phyloP scores from a whole-genome alignment of 2,797 vertebrate genomes.

The Karalla daura region DNA sequence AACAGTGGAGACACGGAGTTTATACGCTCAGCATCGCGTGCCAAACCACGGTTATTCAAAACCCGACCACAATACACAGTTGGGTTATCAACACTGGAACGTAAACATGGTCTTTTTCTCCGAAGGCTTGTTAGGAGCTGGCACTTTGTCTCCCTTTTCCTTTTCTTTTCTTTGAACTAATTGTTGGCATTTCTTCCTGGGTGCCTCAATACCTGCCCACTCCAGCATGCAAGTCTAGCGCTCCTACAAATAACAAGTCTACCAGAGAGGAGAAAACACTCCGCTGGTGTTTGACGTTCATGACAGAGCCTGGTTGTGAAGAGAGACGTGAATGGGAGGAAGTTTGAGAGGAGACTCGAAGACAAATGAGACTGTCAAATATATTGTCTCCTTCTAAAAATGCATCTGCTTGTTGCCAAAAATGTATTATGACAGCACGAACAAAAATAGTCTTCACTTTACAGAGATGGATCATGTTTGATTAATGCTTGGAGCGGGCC shows the following conservation, averaged over 20 bases:
- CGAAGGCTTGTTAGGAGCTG: constrained; percentile 45
- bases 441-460: constrained; percentile 21
- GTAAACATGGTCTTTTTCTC: constrained; percentile 65
- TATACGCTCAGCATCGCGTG: constrained; percentile 46
- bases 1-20: constrained; percentile 52
- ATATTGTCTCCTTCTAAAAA: neutral
- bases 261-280: constrained; percentile 1
- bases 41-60: constrained; percentile 76
- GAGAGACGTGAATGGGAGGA: neutral
- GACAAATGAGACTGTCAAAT: neutral
- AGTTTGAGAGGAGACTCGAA: constrained; percentile 6
- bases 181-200: constrained; percentile 58
- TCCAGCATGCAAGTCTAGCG: constrained; percentile 45
- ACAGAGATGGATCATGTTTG: constrained; percentile 35
- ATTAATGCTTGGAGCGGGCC: constrained; percentile 36
- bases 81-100: constrained; percentile 65
- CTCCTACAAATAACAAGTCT: constrained; percentile 44
- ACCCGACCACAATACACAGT: constrained; percentile 69
- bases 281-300: no score
- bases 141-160: constrained; percentile 37
- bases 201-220: constrained; percentile 29
- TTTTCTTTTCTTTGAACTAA: constrained; percentile 42
- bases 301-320: neutral
- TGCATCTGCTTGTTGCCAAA: neutral
- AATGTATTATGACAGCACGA: constrained; percentile 45